These are phyloP conservation scores for Ginglymostoma cirratum DNA, from an alignment of 2,113 vertebrate genomes.

Conservation along the genomic window DNA sequence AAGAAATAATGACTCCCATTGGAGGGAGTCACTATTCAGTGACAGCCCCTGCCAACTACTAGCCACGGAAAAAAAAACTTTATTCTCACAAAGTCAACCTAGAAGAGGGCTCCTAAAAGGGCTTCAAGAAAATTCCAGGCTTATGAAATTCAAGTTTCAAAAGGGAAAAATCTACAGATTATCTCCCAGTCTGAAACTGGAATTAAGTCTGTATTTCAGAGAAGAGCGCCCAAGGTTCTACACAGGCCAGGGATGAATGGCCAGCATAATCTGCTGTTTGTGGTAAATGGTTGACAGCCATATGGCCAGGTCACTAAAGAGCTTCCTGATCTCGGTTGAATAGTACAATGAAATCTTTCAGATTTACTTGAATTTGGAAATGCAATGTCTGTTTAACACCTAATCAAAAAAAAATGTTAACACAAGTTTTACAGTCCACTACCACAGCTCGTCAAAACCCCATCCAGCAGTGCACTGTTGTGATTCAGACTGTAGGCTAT, in stretches of 20 bases:
- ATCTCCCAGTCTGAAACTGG: background rate
- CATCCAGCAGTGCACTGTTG: background rate
- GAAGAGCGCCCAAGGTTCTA: background rate
- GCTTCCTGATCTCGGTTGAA: background rate
- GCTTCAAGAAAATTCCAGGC: background rate
- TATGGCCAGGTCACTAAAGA: background rate
- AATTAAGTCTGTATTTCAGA: background rate
- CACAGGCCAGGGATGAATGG: background rate
- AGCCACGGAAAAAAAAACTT: too few species aligned
- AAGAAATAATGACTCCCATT: background rate
- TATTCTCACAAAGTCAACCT: background rate
- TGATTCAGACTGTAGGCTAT: background rate
- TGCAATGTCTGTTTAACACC: background rate
- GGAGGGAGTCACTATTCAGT: background rate
- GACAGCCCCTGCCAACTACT: background rate
- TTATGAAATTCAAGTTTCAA: background rate
- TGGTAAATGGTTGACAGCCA: background rate
- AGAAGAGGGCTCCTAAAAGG: background rate
- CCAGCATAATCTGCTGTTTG: background rate
- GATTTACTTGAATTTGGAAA: background rate
- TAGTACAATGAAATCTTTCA: background rate
- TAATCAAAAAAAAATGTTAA: background rate
- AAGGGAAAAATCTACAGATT: background rate
- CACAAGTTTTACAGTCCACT: background rate
- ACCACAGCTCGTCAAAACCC: background rate